Base-by-base conservation (phyloP, 2,797 vertebrate genomes). In the Syndactyla subalaris region DNA sequence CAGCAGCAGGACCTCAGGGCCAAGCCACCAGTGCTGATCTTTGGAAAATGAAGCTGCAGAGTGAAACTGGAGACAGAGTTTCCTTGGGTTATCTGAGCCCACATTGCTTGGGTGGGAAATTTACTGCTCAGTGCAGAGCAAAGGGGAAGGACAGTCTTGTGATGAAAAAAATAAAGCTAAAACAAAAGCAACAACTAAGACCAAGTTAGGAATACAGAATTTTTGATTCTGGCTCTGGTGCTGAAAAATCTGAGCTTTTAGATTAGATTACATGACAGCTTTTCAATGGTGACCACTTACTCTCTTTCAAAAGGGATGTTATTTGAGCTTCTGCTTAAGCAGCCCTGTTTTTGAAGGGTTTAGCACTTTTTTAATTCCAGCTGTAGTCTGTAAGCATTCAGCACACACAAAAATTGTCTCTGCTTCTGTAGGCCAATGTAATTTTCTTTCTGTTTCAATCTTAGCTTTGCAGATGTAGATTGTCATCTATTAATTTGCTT, bases 41-140 rank as follows among this genome's bases (percentile, higher is more conserved):
- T 78, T 61, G 70, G 91, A 84, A 92, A 93, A 73, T 10, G 82
- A 91, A 83, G 68, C 79, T 86, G 41, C 36, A 19, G 75, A 51
- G 36, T 75, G 91, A 94, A 93, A 89, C 48, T 58, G 72, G 75
- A 96, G 85, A 77, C 79, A 30, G 14, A 36, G 46, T 85, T 94
- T 88, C 83, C 81, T 91, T 75, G 54, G 58, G 91, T 93, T 88
- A 90, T 82, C 72, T 87, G 88, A 96, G 74, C 88, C 29, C 61
- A 15, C 39, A 4, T n/a, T 82, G 71, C 86, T 77, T 43, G 58
- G 38, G 58, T 75, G 79, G 91, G 87, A 94, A 94, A 58, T 85
- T 34, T 41, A 36, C 15, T 48, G 62, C 62, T 89, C 1, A 2
- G 58, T 88, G 70, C 55, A 86, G 54, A 90, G 91, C 45, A 59